Percentiles rank a stretch among this genome's conserved stretches.
Conservation (phyloP, 2,113 vertebrate species). For the Paraplagusia blochii region DNA sequence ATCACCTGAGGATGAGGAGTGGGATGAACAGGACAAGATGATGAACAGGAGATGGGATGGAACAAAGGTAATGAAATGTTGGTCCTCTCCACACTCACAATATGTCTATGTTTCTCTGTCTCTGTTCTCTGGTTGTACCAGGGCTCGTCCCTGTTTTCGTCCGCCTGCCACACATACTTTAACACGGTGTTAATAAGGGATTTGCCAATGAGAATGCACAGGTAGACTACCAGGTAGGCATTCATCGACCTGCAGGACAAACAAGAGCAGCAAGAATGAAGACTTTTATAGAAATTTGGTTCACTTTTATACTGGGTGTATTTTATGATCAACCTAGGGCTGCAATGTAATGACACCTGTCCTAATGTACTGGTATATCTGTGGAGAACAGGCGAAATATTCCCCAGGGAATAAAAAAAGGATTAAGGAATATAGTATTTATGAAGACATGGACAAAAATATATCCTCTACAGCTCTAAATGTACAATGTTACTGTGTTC, state of each 20-base stretch:
- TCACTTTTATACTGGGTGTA: neutral
- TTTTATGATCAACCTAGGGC: too few relatives aligned
- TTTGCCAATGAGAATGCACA: slow-evolving; percentile 95
- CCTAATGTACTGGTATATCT: too few relatives aligned
- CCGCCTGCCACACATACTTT: slow-evolving; percentile 93
- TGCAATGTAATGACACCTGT: too few relatives aligned
- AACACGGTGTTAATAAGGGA: slow-evolving; percentile 88
- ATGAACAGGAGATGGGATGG: neutral
- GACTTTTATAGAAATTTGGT: neutral
- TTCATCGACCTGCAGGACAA: slow-evolving; percentile 89
- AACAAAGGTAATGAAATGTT: neutral
- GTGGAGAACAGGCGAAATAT: too few relatives aligned
- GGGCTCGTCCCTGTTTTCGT: slow-evolving; percentile 85
- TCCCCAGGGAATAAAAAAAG: too few relatives aligned
- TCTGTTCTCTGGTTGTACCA: slow-evolving; percentile 93
- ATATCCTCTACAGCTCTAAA: neutral
- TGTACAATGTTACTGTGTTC: neutral
- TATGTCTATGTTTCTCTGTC: slow-evolving; percentile 81
- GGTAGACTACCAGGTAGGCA: slow-evolving; percentile 91
- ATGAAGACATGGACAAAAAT: too few relatives aligned
- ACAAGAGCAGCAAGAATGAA: neutral
- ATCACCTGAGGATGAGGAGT: slow-evolving; percentile 78
- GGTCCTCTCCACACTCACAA: slow-evolving; percentile 71
- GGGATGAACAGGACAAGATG: neutral
- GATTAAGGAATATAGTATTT: too few relatives aligned